These are phyloP conservation scores for Mystacides longicornis DNA, from an alignment of 2,888 invertebrate species.

Conservation along the genomic window DNA sequence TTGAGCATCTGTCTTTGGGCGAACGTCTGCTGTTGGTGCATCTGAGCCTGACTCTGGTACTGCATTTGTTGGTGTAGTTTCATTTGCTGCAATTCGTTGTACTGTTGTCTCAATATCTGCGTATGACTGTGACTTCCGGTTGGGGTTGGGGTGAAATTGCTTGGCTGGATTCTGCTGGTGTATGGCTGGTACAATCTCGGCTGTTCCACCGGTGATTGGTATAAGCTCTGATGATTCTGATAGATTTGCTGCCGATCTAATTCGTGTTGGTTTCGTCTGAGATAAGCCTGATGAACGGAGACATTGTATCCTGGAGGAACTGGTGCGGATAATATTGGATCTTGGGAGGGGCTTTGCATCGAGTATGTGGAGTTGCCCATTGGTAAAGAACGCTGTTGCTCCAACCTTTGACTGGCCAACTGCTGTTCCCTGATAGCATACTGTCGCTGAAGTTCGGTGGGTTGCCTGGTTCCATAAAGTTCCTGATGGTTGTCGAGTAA, in stretches of 20 bases:
- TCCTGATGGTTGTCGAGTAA: constrained; percentile 51
- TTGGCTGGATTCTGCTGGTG: constrained; percentile 42
- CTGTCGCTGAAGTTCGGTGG: constrained; percentile 28
- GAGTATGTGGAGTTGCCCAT: constrained; percentile 22
- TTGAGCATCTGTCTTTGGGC: constrained; percentile 54
- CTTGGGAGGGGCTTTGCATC: constrained; percentile 20
- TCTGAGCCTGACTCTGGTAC: constrained; percentile 56
- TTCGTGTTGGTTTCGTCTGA: constrained; percentile 44
- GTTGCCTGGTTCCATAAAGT: constrained; percentile 41
- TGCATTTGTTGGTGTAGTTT: constrained; percentile 56
- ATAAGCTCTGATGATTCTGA: constrained; percentile 48
- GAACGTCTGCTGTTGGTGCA: constrained; percentile 57
- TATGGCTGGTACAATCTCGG: constrained; percentile 40
- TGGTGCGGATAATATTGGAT: constrained; percentile 35
- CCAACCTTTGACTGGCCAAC: constrained; percentile 29
- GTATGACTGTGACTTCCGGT: constrained; percentile 48
- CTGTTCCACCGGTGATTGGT: constrained; percentile 36
- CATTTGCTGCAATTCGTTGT: constrained; percentile 58
- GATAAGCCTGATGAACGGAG: constrained; percentile 50
- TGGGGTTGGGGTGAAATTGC: constrained; percentile 25
- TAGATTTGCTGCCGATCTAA: constrained; percentile 44
- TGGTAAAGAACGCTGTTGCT: constrained; percentile 20
- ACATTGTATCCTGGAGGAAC: constrained; percentile 46
- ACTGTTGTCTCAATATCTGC: constrained; percentile 51
- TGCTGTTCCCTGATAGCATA: constrained; percentile 27